Evolutionary conservation across 2,113 vertebrate genomes (phyloP).

Genomic region (Ploceus nigricollis): DNA sequence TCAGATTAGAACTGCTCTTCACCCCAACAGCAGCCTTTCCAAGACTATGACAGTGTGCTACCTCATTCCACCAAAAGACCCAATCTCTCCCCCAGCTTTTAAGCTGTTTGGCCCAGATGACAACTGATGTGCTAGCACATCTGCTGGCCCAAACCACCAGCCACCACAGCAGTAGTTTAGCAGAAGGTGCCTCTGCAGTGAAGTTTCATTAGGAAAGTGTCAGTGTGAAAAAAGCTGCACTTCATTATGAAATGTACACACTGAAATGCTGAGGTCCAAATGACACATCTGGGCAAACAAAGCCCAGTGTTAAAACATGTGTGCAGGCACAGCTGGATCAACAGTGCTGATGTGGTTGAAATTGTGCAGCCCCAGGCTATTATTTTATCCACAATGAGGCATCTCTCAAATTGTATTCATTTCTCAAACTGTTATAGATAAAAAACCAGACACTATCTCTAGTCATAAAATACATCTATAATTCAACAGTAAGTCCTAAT

Average conservation of each 20-base stretch:
- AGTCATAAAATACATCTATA: not conserved
- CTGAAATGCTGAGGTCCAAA: not conserved
- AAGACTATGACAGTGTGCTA: not conserved
- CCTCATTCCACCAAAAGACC: not conserved
- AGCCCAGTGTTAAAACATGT: rapidly evolving
- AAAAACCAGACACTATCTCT: not conserved
- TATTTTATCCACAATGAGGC: not conserved
- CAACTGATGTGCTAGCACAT: not conserved
- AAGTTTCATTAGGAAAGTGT: not conserved
- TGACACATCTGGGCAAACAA: not conserved
- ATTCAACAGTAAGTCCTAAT: not conserved
- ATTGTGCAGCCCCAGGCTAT: not conserved
- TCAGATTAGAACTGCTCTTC: not conserved
- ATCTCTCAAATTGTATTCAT: not conserved
- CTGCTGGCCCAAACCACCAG: not conserved
- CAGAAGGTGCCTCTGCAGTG: not conserved
- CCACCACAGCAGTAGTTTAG: not conserved
- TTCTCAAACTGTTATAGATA: not conserved
- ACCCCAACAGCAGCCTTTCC: not conserved
- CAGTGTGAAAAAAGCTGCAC: not conserved
- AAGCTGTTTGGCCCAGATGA: not conserved
- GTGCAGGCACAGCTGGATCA: not conserved
- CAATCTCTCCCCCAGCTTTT: not conserved
- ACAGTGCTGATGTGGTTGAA: not conserved
- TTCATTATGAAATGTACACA: not conserved